Percentiles rank a stretch among this genome's conserved stretches.
phyloP scores from a whole-genome alignment of 1,140 invertebrate species.

The Acromyrmex charruanus region DNA sequence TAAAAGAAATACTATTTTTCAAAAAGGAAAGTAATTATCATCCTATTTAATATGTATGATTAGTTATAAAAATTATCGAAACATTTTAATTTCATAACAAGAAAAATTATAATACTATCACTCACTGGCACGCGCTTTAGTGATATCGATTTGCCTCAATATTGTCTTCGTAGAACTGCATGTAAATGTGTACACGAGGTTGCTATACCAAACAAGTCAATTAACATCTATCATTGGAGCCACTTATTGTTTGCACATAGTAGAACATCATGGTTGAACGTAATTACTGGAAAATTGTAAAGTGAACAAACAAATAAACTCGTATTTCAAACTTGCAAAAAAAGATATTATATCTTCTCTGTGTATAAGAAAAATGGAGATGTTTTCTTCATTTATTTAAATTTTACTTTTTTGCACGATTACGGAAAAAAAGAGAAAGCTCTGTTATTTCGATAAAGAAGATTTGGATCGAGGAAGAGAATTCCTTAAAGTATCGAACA shows the following conservation, averaged over 20 bases:
- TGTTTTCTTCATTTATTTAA: background rate
- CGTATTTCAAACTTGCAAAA: background rate
- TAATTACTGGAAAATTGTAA: constrained; percentile 4
- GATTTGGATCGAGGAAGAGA: background rate
- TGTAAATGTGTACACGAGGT: constrained; percentile 1
- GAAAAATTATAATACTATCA: background rate
- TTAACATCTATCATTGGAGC: constrained; percentile 18
- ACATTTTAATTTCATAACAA: background rate
- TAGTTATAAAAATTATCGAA: background rate
- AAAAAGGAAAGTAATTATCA: too few species aligned
- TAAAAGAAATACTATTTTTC: too few species aligned
- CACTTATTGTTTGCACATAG: constrained; percentile 1
- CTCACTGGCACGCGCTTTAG: constrained; percentile 10
- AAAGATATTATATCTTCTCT: too few species aligned
- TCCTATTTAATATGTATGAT: background rate
- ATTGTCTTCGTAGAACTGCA: constrained; percentile 39
- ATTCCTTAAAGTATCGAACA: background rate
- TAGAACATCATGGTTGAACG: background rate
- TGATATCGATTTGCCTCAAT: constrained; percentile 36
- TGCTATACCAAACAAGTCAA: constrained; percentile 31
- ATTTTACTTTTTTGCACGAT: background rate
- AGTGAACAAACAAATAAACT: constrained; percentile 1
- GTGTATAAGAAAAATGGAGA: background rate
- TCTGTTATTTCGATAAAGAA: constrained; percentile 16
- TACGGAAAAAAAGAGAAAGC: background rate